Conservation (phyloP, 2,888 invertebrate genomes). For the Platyscelio sp. region DNA sequence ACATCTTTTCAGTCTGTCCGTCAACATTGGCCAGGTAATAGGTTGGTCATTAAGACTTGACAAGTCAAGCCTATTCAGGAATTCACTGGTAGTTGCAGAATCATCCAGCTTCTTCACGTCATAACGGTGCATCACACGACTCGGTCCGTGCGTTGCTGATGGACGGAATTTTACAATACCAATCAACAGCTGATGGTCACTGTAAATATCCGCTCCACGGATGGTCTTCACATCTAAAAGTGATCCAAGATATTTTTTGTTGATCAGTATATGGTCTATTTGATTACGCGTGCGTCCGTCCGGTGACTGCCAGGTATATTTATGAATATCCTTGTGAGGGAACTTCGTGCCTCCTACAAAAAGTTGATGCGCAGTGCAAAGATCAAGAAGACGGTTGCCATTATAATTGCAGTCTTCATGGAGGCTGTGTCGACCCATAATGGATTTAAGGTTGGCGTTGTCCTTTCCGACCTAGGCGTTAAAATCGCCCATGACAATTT, state of each 20-base stretch:
- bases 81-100: background rate
- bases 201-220: conserved; percentile 14
- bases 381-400: conserved; percentile 24
- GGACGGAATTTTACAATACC: conserved; percentile 12
- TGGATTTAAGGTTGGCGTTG: background rate
- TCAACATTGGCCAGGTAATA: background rate
- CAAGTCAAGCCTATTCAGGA: background rate
- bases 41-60: too few relatives aligned
- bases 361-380: conserved; percentile 25
- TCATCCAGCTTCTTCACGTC: background rate
- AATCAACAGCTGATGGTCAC: conserved; percentile 42
- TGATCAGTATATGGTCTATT: conserved; percentile 34
- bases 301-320: conserved; percentile 37
- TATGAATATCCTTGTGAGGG: conserved; percentile 35
- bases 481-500: background rate
- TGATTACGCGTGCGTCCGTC: conserved; percentile 28
- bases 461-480: conserved; percentile 25
- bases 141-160: background rate
- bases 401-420: conserved; percentile 25
- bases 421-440: conserved; percentile 19
- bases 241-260: conserved; percentile 25
- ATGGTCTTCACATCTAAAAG: conserved; percentile 28
- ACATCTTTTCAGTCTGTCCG: background rate
- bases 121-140: background rate
- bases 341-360: conserved; percentile 32